Evolutionary conservation across 1,140 invertebrate genomes (phyloP), one percentile per base, ranked within the genome.

Genomic region (Lepidotrigona ventralis): DNA sequence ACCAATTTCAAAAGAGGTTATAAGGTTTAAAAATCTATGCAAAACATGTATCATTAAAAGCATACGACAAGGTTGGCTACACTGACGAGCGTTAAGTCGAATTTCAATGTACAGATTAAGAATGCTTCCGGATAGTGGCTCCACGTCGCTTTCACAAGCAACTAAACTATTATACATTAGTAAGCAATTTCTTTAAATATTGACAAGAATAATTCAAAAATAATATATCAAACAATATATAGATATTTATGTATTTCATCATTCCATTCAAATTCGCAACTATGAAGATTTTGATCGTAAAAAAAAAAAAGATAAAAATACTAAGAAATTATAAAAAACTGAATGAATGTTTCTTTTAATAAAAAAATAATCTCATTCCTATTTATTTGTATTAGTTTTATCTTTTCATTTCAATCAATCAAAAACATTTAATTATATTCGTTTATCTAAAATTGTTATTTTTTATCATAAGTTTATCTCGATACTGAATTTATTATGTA

Each of bases 21-120:
- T 9, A 17, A 46, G 4, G 29, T 26, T 3, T 5, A 77, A 60
- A 58, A 53, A 63, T 46, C 17, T 63, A 29, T 51, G 53, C 29
- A 29, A 74, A 82, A 77, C 33, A 23, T 29, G 26, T 69, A 26
- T 77, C 5, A 60, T 54, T 63, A 60, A 69, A 82, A 82, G n/a
- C 53, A 19, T 69, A 19, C 64, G 56, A 78, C 51, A 11, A 81
- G 54, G 83, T 81, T 81, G 79, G 83, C 78, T 54, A 68, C 83
- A 69, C 83, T 81, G 83, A 33, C 71, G 29, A 73, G 71, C 71
- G 70, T 81, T 84, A 60, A 69, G 70, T 84, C 83, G 69, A 84
- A 84, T 84, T 81, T 84, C 83, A 84, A 84, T 81, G 79, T 81
- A 63, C 54, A 74, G 71, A 81, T 84, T 79, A 81, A 84, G 63